Evolutionary conservation across 2,888 invertebrate species (phyloP).

Genomic region (Drosophila diplacantha): DNA sequence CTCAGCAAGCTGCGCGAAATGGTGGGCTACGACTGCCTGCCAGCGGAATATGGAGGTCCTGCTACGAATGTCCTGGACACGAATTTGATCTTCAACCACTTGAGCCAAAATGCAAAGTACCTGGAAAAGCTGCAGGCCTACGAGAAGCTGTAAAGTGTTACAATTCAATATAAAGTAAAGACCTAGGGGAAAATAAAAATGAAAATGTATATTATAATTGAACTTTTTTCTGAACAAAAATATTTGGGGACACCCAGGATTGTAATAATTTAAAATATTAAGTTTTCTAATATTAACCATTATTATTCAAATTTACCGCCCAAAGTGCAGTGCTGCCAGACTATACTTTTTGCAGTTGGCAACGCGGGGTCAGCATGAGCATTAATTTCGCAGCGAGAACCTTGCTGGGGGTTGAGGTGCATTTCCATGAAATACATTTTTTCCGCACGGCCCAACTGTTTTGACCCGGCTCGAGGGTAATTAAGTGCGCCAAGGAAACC

Average conservation of each 20-base stretch:
- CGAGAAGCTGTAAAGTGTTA: conserved; percentile 45
- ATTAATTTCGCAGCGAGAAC: neutral
- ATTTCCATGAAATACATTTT: neutral
- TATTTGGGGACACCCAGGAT: neutral
- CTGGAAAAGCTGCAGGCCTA: conserved; percentile 69
- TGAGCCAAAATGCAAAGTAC: conserved; percentile 65
- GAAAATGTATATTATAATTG: neutral
- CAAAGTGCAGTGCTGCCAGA: neutral
- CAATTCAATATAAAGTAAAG: neutral
- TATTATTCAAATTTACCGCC: neutral
- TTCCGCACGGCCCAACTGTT: neutral
- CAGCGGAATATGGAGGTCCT: conserved; percentile 75
- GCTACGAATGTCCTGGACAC: conserved; percentile 67
- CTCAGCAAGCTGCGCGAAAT: conserved; percentile 71
- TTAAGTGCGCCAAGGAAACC: neutral
- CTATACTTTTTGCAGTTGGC: neutral
- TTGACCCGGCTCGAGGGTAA: neutral
- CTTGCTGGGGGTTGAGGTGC: neutral
- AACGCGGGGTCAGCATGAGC: neutral
- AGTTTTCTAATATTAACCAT: rapidly evolving
- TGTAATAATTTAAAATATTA: neutral
- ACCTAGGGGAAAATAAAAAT: neutral
- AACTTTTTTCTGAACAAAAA: neutral
- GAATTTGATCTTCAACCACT: conserved; percentile 68
- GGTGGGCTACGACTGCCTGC: conserved; percentile 72